These are phyloP conservation scores for Aldrovandia affinis DNA, from an alignment of 2,797 vertebrate genomes.

Conservation along the genomic window DNA sequence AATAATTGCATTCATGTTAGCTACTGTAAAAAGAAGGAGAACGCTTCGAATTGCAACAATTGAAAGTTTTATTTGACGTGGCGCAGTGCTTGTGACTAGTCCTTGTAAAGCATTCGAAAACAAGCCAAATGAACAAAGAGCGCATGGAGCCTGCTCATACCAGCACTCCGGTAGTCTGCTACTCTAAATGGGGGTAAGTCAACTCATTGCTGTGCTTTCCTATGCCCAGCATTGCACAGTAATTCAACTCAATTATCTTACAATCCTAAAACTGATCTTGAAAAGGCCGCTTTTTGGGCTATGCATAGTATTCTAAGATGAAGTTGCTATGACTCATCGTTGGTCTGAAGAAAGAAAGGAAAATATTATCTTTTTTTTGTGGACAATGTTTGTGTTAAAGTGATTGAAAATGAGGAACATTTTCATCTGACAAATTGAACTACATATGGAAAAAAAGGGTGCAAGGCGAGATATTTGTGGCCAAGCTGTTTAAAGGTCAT, in stretches of 20 bases:
- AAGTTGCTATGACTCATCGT: constrained; percentile 57
- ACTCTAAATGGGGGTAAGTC: not conserved
- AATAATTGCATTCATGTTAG: not conserved
- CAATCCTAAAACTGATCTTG: constrained; percentile 39
- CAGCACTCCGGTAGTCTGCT: not conserved
- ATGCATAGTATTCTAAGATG: not conserved
- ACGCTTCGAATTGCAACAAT: not conserved
- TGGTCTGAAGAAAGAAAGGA: constrained; percentile 62
- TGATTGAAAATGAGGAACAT: constrained; percentile 50
- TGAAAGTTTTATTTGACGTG: not conserved
- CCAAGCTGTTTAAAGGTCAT: constrained; percentile 70
- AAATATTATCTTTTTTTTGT: constrained; percentile 51
- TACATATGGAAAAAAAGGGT: constrained; percentile 27
- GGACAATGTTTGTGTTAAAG: constrained; percentile 28
- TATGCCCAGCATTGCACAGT: not conserved
- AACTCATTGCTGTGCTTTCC: no score
- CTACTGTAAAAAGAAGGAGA: not conserved
- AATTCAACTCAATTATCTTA: not conserved
- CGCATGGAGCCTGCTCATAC: not conserved
- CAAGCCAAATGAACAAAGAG: no score
- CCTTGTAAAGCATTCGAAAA: not conserved
- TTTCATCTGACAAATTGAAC: not conserved
- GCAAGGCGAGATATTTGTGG: constrained; percentile 62
- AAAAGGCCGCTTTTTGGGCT: constrained; percentile 27
- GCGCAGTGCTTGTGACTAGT: not conserved